phyloP scores from a whole-genome alignment of 2,888 invertebrate genomes.

The Neria commutata region DNA sequence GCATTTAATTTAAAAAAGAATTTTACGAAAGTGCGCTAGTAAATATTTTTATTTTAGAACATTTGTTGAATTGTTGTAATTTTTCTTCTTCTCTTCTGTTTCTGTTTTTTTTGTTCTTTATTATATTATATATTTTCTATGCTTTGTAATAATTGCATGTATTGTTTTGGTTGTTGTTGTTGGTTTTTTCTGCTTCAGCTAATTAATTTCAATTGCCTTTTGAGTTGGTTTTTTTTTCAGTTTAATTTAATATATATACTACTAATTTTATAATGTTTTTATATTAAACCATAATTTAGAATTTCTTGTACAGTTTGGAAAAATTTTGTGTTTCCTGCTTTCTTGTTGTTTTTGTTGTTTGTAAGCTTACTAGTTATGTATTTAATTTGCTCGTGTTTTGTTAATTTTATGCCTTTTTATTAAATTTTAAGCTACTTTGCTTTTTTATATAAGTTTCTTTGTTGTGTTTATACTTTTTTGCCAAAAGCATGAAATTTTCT shows the following conservation, averaged over 20 bases:
- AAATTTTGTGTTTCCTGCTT: constrained; percentile 17
- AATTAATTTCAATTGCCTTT: too few relatives aligned
- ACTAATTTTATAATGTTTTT: constrained; percentile 20
- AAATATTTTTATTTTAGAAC: constrained; percentile 25
- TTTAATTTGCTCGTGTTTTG: constrained; percentile 8
- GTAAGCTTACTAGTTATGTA: constrained; percentile 17
- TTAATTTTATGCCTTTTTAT: constrained; percentile 9
- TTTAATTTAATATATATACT: constrained; percentile 9
- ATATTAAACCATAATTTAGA: constrained; percentile 44
- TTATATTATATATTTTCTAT: background rate
- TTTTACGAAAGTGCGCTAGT: constrained; percentile 42
- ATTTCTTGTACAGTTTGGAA: constrained; percentile 39
- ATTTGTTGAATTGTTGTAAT: constrained; percentile 31
- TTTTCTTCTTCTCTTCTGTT: constrained; percentile 16
- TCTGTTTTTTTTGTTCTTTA: constrained; percentile 7
- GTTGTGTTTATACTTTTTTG: background rate
- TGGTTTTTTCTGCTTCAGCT: too few relatives aligned
- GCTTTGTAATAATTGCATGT: background rate
- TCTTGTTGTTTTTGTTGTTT: constrained; percentile 16
- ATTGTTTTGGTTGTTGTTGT: background rate
- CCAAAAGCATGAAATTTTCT: background rate
- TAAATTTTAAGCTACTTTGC: constrained; percentile 2
- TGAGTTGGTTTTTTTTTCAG: too few relatives aligned
- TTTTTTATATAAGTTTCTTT: background rate
- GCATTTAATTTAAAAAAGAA: background rate